A percentile compares a stretch with the other conserved stretches of the same genome.
These are phyloP conservation scores for Heteractis magnifica DNA, from an alignment of 92 coral and sea anemone species.

Conservation along the genomic window DNA sequence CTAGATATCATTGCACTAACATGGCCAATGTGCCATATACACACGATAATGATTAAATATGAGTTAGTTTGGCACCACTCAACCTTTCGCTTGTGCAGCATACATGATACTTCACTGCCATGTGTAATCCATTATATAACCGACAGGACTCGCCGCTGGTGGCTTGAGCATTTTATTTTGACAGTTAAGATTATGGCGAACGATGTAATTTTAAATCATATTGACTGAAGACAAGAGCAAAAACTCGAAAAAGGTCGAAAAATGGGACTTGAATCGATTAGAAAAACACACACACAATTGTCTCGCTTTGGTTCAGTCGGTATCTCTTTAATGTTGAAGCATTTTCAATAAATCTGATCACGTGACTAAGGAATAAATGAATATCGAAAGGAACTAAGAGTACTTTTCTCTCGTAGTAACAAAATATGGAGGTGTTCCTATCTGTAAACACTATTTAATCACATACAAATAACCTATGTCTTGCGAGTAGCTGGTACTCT, in stretches of 20 bases:
- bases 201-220: background rate
- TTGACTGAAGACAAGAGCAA: background rate
- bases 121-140: too few species aligned
- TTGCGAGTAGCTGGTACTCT: background rate
- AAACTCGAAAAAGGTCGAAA: background rate
- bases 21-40: background rate
- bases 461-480: too few species aligned
- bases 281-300: background rate
- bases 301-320: background rate
- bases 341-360: background rate
- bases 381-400: background rate
- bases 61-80: too few species aligned
- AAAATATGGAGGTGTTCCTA: too few species aligned
- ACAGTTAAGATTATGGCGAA: background rate
- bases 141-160: too few species aligned
- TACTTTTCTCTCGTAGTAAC: too few species aligned
- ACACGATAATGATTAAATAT: too few species aligned
- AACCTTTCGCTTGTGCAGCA: too few species aligned
- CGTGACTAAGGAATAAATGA: conserved; percentile 1
- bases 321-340: background rate
- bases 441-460: too few species aligned
- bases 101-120: too few species aligned
- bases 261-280: background rate
- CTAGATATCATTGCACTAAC: too few species aligned
- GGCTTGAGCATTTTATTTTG: background rate